Evolutionary conservation across 2,888 invertebrate species (phyloP), one percentile per base, ranked within the genome.

Genomic region (Coleophora deauratella): DNA sequence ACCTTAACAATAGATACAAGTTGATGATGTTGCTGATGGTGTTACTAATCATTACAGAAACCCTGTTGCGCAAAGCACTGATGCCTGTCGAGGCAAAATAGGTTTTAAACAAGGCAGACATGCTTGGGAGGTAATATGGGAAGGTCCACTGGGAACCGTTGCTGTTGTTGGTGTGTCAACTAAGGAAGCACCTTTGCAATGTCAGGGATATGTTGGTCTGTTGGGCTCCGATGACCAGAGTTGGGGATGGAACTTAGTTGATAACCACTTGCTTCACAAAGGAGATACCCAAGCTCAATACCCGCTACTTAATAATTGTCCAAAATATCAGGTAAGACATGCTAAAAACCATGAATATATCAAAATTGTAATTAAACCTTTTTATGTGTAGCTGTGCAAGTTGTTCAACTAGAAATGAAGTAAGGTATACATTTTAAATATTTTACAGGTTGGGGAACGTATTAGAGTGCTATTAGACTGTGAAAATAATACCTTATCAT

Each of bases 181-280:
- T 1, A 95, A 94, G 84, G 96, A 98, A 67, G 97, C 98, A 9
- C 90, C 95, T 32, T 85, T 98, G 48, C 95, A 98, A 72, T 95
- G 96, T 73, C 95, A 94, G 62, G 98, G 99, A 41, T 99, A 99
- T 86, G 94, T 98, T 38, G 95, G 98, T 8, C 86, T 99, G 44
- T 84, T 99, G 49, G 99, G 99, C 27, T 94, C 95, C 4, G 97
- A 99, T 84, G 96, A 97, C 71, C 94, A 98, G 73, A 98, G 97
- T 64, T 99, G 99, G 99, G 99, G 99, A 10, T 99, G 99, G 99
- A 99, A 99, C 88, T 88, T 99, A 58, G 98, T 99, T 38, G 98
- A 99, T 84, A 99, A 98, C 87, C 93, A 95, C 82, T 89, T 99
- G 55, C 86, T 98, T 58, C 98, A 99, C 74, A 97, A 98, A 87